Evolutionary conservation across 1,140 invertebrate genomes (phyloP), one percentile per base, ranked within the genome.

Genomic region (Orchestia grillus): DNA sequence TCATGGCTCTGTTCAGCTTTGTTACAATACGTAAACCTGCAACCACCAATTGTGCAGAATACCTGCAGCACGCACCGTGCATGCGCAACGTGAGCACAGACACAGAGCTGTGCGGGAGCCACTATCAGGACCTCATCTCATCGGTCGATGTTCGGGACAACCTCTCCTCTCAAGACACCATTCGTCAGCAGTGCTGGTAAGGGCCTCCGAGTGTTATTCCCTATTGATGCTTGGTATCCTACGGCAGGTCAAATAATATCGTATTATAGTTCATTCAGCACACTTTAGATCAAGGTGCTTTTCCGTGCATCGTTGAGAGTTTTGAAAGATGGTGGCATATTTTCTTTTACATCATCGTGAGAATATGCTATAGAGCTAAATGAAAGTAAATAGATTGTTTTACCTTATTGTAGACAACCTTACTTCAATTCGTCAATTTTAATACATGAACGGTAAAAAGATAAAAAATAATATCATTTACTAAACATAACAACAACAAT

Each of bases 61-160:
- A 96, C 96, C 91, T 44, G 45, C n/a, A 91, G 42, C 92, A 96
- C 53, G 96, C 96, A 19, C 96, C 96, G 8, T 96, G 96, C n/a
- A 96, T 96, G 96, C 91, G 95, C 42, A 96, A 96, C 96, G 96
- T 96, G 23, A 96, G 96, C 96, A 96, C 92, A 11, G 96, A 96
- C 53, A 43, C 90, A 0, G 44, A 90, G 40, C 88, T 96, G 28
- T 96, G 96, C 90, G 96, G 96, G 41, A 62, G 90, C 47, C 90
- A 96, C 41, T 96, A 96, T 42, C 90, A 96, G 47, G 62, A 44
- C 47, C 96, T 96, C 96, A 96, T 96, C 88, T 62, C 57, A 0
- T 96, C 90, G 28, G 96, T 96, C 19, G 88, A 87, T 42, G 43
- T 95, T n/a, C n/a, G 44, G 62, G 96, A 96, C 44, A 47, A 96